Conservation (phyloP, 2,113 vertebrate genomes). For the Eleginops maclovinus region DNA sequence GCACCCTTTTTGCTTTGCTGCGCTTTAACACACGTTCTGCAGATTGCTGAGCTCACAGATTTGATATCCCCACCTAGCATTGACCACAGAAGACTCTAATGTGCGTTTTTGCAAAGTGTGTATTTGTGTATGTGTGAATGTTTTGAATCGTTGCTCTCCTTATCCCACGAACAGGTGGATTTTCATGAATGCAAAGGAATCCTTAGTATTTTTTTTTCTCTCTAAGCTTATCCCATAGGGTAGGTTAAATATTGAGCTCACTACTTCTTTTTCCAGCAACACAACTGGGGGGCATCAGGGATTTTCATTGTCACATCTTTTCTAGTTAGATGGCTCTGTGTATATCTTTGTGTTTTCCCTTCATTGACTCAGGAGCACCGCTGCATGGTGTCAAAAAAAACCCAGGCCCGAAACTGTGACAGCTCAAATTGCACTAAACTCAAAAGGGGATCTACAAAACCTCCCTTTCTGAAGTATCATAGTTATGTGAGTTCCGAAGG, state of each 20-base stretch:
- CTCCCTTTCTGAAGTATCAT: slow-evolving; percentile 13
- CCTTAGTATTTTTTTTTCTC: slow-evolving; percentile 9
- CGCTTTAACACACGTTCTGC: slow-evolving; percentile 44
- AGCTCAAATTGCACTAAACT: slow-evolving; percentile 32
- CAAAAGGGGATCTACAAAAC: slow-evolving; percentile 8
- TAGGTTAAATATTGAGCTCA: slow-evolving; percentile 55
- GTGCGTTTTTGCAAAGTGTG: slow-evolving; percentile 17
- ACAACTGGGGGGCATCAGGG: slow-evolving; percentile 45
- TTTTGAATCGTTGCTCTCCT: slow-evolving; percentile 19
- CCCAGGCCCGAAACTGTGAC: slow-evolving; percentile 31
- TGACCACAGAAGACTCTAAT: slow-evolving; percentile 36
- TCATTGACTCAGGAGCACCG: slow-evolving; percentile 45
- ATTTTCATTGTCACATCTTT: slow-evolving; percentile 65
- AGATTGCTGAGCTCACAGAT: slow-evolving; percentile 68
- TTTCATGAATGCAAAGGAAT: slow-evolving; percentile 56
- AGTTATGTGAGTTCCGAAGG: background rate
- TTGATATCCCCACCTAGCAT: slow-evolving; percentile 49
- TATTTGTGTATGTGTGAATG: background rate
- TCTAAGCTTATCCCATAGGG: slow-evolving; percentile 27
- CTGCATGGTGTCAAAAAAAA: slow-evolving; percentile 33
- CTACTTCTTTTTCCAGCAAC: slow-evolving; percentile 43
- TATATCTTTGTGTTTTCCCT: slow-evolving; percentile 54
- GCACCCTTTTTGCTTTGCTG: slow-evolving; percentile 59
- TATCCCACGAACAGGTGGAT: slow-evolving; percentile 50
- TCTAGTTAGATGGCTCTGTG: slow-evolving; percentile 46